Base-by-base conservation (phyloP, 2,113 vertebrate genomes). In the Macroglossus sobrinus region DNA sequence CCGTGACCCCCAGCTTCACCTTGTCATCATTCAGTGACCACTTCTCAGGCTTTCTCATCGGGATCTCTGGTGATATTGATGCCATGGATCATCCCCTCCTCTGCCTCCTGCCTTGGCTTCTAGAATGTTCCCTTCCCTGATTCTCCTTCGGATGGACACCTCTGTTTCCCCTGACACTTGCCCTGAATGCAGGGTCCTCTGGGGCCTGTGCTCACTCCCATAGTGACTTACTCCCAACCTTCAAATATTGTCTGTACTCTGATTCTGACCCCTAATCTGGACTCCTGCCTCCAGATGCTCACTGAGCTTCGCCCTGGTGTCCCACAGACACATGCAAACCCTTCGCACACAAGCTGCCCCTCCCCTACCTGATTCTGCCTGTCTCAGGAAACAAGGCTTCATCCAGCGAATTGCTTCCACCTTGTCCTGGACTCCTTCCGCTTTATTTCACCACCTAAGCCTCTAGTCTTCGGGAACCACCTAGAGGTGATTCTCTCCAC, bases 71-170 rank as follows among this genome's bases (percentile, higher is more conserved):
- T 26, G 75, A 55, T n/a, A 40, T 10, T 4, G n/a, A 30, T 24
- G 43, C 33, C 19, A 28, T 1, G 16, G 69, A 22, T 40, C 2
- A 3, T 43, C 19, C 24, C 18, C 12, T 64, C 75, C 68, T 30
- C 50, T 59, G n/a, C 50, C 38, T 69, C n/a, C 50, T 61, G 79
- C 47, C 47, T 74, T 55, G 63, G 47, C 86, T 95, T 87, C 69
- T 68, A 22, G 55, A 72, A 38, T 11, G 30, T 2, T 9, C 61
- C 45, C n/a, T 33, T 18, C 53, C 7, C 6, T 0, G 12, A 2
- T 43, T 59, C 75, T 92, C 33, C 59, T 38, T 35, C 21, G 0
- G 2, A 11, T 19, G 69, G 55, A n/a, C 26, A 38, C 53, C n/a
- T 64, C 30, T 10, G n/a, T 59, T 13, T 57, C 47, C n/a, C 24